phyloP scores from a whole-genome alignment of 2,888 invertebrate species.

The Catocala fraxini region DNA sequence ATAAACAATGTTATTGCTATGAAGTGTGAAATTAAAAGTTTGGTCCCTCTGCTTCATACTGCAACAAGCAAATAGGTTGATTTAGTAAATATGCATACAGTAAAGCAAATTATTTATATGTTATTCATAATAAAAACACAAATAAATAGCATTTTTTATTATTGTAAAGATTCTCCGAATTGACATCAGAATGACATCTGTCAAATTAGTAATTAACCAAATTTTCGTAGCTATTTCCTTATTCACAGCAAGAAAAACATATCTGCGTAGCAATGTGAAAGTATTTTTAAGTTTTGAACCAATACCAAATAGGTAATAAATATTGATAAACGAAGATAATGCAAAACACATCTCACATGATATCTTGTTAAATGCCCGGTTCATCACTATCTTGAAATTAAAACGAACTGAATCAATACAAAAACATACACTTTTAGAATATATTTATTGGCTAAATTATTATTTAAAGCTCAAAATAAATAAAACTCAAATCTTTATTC shows the following conservation, averaged over 20 bases:
- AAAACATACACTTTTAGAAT: slow-evolving; percentile 51
- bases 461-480: slow-evolving; percentile 41
- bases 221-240: slow-evolving; percentile 39
- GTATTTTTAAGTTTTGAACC: slow-evolving; percentile 27
- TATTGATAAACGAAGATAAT: slow-evolving; percentile 40
- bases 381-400: slow-evolving; percentile 56
- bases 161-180: slow-evolving; percentile 58
- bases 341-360: slow-evolving; percentile 70
- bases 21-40: slow-evolving; percentile 65
- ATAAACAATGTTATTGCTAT: slow-evolving; percentile 67
- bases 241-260: slow-evolving; percentile 9
- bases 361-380: slow-evolving; percentile 57
- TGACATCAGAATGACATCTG: slow-evolving; percentile 79
- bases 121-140: slow-evolving; percentile 60
- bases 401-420: slow-evolving; percentile 46
- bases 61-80: slow-evolving; percentile 52
- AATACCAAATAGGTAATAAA: slow-evolving; percentile 36
- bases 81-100: slow-evolving; percentile 26
- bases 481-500: slow-evolving; percentile 65
- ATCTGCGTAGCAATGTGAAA: slow-evolving; percentile 13
- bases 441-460: slow-evolving; percentile 45
- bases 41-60: slow-evolving; percentile 82
- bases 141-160: slow-evolving; percentile 64
- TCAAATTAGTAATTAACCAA: slow-evolving; percentile 65
- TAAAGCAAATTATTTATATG: slow-evolving; percentile 43